These are phyloP conservation scores for Elysia crispata DNA, from an alignment of 2,888 invertebrate species.

Conservation along the genomic window DNA sequence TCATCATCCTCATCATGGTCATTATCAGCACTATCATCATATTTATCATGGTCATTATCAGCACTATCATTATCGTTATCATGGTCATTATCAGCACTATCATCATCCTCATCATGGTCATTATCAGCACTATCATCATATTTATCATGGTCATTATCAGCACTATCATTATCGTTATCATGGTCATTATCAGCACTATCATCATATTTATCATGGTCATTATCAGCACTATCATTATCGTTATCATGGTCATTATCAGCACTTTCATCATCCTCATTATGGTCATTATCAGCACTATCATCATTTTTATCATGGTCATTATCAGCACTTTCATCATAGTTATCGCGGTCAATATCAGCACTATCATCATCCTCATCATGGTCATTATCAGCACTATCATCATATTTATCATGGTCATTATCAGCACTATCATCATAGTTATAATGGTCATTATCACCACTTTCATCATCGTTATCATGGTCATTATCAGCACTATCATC, in stretches of 20 bases:
- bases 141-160: background rate
- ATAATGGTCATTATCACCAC: too few species aligned
- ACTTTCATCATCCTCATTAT: background rate
- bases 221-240: background rate
- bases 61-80: background rate
- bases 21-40: background rate
- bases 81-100: background rate
- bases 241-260: background rate
- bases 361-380: too few species aligned
- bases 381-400: too few species aligned
- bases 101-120: background rate
- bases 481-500: background rate
- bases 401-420: too few species aligned
- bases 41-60: background rate
- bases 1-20: conserved; percentile 4
- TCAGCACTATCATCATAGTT: too few species aligned
- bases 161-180: background rate
- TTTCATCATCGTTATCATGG: too few species aligned
- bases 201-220: background rate
- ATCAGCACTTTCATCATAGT: too few species aligned
- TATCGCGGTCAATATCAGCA: too few species aligned
- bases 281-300: too few species aligned
- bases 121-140: background rate
- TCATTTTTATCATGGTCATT: background rate
- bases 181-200: background rate